Evolutionary conservation across 2,797 vertebrate species (phyloP), one percentile per base, ranked within the genome.

Genomic region (Helostoma temminkii): DNA sequence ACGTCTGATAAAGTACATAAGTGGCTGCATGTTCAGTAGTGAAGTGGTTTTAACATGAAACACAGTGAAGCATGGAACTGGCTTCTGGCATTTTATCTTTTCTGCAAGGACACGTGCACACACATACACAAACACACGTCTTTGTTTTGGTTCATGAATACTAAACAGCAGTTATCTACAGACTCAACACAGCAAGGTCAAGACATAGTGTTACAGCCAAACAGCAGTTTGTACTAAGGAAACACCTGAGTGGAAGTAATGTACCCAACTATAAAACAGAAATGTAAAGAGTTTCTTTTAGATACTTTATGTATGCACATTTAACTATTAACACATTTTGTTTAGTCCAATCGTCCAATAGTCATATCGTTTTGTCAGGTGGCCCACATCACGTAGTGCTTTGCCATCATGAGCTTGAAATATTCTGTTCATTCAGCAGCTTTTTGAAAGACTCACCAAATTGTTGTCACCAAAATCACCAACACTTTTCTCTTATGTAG

Each of bases 141-240:
- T 69, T 71, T 89, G 82, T 90, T 91, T 85, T 83, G 53, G 41
- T 69, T 49, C 36, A 28, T 83, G 70, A 78, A 85, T 55, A 57
- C 76, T 76, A 80, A 91, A 80, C 89, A 85, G 28, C 21, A 39
- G 54, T 76, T 81, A 74, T 77, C 71, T 60, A 30, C 9, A 79
- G 73, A 77, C 74, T 75, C 74, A 84, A 68, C 72, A 83, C 26
- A 69, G 50, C 80, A 90, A 91, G 84, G 84, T 91, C 81, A 85
- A 71, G 41, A 48, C 37, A 28, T 24, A 59, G 34, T 45, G 6
- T 55, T 28, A 43, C 8, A 47, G 46, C 43, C n/a, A 18, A 10
- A 62, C 4, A 1, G 21, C 16, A 18, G n/a, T 19, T n/a, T 19
- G 5, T 48, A 24, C 14, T 43, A 18, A 32, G 34, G 62, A 41